These are phyloP conservation scores for Xanthorhoe spadicearia DNA, from an alignment of 2,888 invertebrate genomes.

Conservation along the genomic window DNA sequence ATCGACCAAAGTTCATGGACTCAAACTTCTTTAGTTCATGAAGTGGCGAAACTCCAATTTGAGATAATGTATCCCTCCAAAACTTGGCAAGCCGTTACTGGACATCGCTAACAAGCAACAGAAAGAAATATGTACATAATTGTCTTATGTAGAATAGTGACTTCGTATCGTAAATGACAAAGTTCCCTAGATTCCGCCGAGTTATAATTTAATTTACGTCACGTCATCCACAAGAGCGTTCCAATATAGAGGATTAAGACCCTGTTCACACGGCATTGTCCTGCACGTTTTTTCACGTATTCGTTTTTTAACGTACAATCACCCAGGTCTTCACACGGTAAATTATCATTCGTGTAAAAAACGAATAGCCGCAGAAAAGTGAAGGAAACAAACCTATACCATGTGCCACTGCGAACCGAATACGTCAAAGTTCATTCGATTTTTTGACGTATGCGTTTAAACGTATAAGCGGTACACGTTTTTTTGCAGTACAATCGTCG, in stretches of 20 bases:
- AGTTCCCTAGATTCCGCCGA: constrained; percentile 9
- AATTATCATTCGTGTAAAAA: no score
- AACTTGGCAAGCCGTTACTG: constrained; percentile 20
- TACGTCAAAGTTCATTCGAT: no score
- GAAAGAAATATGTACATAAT: constrained; percentile 18
- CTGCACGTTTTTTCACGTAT: no score
- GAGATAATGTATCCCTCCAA: constrained; percentile 7
- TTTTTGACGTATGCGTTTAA: no score
- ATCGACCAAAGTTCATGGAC: constrained; percentile 17
- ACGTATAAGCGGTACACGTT: no score
- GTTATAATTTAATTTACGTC: constrained; percentile 2
- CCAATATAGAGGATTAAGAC: constrained; percentile 21
- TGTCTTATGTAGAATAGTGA: constrained; percentile 11
- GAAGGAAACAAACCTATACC: no score
- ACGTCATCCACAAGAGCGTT: constrained; percentile 16
- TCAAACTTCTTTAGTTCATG: constrained; percentile 11
- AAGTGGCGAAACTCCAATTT: constrained; percentile 21
- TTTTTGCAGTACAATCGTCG: no score
- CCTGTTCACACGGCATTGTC: no score
- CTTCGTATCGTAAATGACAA: constrained; percentile 17
- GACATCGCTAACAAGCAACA: constrained; percentile 26
- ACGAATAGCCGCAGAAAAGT: no score
- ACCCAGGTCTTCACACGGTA: no score
- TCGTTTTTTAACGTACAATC: no score
- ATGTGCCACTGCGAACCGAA: no score